Evolutionary conservation across 2,113 vertebrate species (phyloP).

Genomic region (Pleuronectes platessa): DNA sequence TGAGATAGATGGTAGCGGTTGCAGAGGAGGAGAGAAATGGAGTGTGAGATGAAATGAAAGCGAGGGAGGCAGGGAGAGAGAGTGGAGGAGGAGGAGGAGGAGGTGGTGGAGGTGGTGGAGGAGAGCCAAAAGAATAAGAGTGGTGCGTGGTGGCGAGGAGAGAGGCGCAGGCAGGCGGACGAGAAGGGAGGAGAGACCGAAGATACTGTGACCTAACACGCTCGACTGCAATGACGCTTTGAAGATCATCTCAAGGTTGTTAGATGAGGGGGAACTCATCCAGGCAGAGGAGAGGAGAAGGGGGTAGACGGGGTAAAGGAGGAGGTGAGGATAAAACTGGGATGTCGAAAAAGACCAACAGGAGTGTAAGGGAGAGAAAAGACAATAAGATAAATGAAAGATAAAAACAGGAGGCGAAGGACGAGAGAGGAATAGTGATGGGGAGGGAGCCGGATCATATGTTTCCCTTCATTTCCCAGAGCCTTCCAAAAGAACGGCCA

Average conservation of each 20-base stretch:
- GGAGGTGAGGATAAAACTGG: slow-evolving; percentile 4
- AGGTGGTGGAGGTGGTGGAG: slow-evolving; percentile 32
- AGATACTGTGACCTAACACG: slow-evolving; percentile 64
- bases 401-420: slow-evolving; percentile 7
- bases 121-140: slow-evolving; percentile 40
- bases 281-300: slow-evolving; percentile 18
- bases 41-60: slow-evolving; percentile 49
- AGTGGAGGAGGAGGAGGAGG: slow-evolving; percentile 17
- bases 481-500: neutral
- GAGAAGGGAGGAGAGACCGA: slow-evolving; percentile 36
- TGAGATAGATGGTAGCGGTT: slow-evolving; percentile 43
- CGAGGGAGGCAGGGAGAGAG: slow-evolving; percentile 33
- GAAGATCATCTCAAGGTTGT: slow-evolving; percentile 80
- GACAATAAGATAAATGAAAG: slow-evolving; percentile 8
- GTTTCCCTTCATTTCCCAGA: neutral
- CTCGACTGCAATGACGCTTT: slow-evolving; percentile 61
- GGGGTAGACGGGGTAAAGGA: neutral
- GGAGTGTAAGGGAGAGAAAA: neutral
- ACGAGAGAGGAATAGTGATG: slow-evolving; percentile 10
- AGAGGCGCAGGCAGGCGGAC: slow-evolving; percentile 8
- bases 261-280: slow-evolving; percentile 65
- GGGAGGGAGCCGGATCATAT: neutral
- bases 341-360: slow-evolving; percentile 26
- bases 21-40: slow-evolving; percentile 45
- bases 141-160: slow-evolving; percentile 26